Evolutionary conservation across 2,113 vertebrate genomes (phyloP), one percentile per base, ranked within the genome.

Genomic region (Calypte anna): DNA sequence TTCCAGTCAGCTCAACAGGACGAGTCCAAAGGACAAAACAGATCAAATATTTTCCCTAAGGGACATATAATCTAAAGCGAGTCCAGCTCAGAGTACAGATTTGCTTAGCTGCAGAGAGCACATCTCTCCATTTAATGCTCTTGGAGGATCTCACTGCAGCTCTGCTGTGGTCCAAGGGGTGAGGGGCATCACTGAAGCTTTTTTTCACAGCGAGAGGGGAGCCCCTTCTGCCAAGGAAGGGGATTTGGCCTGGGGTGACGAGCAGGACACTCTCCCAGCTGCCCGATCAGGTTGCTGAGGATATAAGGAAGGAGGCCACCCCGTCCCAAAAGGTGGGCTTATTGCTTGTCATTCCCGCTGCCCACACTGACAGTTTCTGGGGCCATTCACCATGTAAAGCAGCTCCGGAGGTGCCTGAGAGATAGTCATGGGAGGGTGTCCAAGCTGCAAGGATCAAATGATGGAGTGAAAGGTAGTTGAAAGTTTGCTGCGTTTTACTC

Each of bases 141-240:
- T 18, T 0, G 0, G 13, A 44, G 24, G 5, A 33, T 23, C 18
- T 82, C 53, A 23, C 2, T 6, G 9, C 5, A 6, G 2, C 58
- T 46, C 50, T 2, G 0, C 12, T 16, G 22, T 8, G 12, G 7
- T n/a, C 24, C 0, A 1, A 1, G 1, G 36, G 7, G 6, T 4
- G 4, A 72, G 5, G 10, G 23, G 10, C 7, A 51, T 5, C 4
- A 9, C 30, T 7, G 4, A 6, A 5, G 14, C 14, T 17, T 40
- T 54, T 8, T 0, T 10, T 15, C 9, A 50, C 21, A 3, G 5
- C 40, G 11, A 80, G 12, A 67, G 5, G 8, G 23, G 14, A 86
- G 20, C 9, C 2, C 0, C 3, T 20, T 63, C 6, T 0, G 0
- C 4, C 14, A 64, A 8, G 46, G 31, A 24, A 5, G 7, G 4